These are phyloP conservation scores for Blastobasis lacticolella DNA, from an alignment of 2,888 invertebrate species.

Conservation along the genomic window DNA sequence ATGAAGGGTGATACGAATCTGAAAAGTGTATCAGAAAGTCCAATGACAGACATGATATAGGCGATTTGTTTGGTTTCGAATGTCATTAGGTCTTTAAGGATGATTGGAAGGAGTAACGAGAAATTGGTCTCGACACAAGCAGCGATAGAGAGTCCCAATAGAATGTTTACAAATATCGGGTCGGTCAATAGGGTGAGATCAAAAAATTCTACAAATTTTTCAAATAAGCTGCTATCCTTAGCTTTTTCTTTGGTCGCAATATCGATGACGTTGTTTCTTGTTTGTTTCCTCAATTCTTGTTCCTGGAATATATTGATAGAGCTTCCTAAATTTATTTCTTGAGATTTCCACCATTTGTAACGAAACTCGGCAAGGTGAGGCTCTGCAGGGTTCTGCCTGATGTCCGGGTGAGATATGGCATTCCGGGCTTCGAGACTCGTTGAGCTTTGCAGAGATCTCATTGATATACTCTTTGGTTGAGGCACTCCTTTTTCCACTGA, in stretches of 20 bases:
- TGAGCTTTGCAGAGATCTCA: constrained; percentile 46
- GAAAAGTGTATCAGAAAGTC: constrained; percentile 73
- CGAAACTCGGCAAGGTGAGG: constrained; percentile 35
- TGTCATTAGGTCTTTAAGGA: constrained; percentile 76
- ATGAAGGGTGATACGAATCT: constrained; percentile 78
- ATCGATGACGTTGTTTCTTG: too few species aligned
- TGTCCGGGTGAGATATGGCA: constrained; percentile 59
- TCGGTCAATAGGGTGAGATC: constrained; percentile 79
- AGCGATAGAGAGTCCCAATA: constrained; percentile 79
- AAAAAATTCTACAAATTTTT: constrained; percentile 69
- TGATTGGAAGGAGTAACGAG: constrained; percentile 78
- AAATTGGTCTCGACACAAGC: constrained; percentile 82
- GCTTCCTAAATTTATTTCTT: constrained; percentile 75
- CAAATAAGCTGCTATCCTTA: constrained; percentile 27
- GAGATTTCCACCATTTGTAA: constrained; percentile 74
- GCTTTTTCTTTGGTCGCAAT: constrained; percentile 25
- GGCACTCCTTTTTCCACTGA: constrained; percentile 31
- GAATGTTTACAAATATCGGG: constrained; percentile 78
- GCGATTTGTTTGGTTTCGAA: constrained; percentile 76
- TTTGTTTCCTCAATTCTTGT: constrained; percentile 24
- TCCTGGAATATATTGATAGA: constrained; percentile 74
- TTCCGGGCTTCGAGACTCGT: constrained; percentile 46
- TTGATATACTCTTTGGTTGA: constrained; percentile 49
- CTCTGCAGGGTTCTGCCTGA: constrained; percentile 39
- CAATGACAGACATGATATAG: constrained; percentile 76